Conservation (phyloP, 2,797 vertebrate species). For the Spheniscus humboldti region DNA sequence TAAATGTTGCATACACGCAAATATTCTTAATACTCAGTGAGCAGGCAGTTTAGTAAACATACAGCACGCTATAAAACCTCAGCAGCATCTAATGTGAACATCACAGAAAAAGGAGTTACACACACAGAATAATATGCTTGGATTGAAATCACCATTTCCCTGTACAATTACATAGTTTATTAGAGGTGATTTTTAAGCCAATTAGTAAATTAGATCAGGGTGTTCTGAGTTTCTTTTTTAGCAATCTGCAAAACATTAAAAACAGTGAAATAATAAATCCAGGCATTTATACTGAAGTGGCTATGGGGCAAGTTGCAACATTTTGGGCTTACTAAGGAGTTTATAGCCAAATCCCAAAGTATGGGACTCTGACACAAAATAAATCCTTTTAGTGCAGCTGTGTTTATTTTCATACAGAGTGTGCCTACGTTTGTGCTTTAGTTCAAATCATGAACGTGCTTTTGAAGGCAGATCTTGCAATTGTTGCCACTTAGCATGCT, state of each 20-base stretch:
- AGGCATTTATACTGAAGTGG: background rate
- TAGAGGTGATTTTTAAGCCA: background rate
- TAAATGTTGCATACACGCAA: background rate
- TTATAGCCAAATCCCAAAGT: background rate
- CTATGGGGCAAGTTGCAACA: background rate
- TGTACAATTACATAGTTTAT: background rate
- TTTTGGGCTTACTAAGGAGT: background rate
- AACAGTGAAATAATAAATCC: background rate
- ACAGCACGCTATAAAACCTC: background rate
- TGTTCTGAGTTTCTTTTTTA: background rate
- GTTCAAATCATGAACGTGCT: background rate
- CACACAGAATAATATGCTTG: background rate
- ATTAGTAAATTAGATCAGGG: slow-evolving; percentile 19
- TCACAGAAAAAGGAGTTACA: background rate
- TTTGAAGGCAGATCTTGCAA: background rate
- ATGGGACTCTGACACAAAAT: background rate
- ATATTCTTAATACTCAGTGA: background rate
- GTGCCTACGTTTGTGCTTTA: background rate
- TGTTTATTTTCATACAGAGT: slow-evolving; percentile 12
- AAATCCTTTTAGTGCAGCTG: background rate
- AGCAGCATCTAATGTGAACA: background rate
- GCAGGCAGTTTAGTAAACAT: background rate
- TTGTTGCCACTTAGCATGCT: background rate
- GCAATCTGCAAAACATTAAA: background rate
- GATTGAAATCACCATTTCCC: background rate